A percentile compares a stretch with the other conserved stretches of the same genome.
These are phyloP conservation scores for Labeo catla DNA, from an alignment of 2,113 vertebrate species.

Conservation along the genomic window DNA sequence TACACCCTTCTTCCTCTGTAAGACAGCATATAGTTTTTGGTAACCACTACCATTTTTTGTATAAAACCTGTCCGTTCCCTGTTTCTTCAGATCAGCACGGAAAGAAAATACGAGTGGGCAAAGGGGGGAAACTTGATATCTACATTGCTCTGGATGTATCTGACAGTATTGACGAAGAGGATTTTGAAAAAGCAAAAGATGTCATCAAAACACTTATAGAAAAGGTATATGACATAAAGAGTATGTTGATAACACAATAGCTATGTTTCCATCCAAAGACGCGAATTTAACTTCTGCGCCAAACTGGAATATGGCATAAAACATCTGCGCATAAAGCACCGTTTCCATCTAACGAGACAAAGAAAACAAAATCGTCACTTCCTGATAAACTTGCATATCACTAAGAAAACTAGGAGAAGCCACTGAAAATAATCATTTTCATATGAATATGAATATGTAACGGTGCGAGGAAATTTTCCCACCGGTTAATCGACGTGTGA, in stretches of 20 bases:
- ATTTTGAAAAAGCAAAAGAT: slow-evolving; percentile 45
- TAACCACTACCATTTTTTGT: not conserved
- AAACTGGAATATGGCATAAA: too few species aligned
- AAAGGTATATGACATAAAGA: slow-evolving; percentile 64
- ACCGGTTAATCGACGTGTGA: too few species aligned
- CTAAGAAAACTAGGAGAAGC: too few species aligned
- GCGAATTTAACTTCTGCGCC: too few species aligned
- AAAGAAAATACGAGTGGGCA: slow-evolving; percentile 62
- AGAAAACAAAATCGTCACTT: too few species aligned
- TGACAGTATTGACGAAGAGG: slow-evolving; percentile 57
- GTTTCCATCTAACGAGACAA: too few species aligned
- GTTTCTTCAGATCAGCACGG: slow-evolving; percentile 62
- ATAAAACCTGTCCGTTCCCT: not conserved
- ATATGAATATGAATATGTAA: too few species aligned
- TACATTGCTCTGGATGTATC: slow-evolving; percentile 78
- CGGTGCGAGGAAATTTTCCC: too few species aligned
- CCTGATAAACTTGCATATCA: too few species aligned
- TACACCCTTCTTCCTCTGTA: not conserved
- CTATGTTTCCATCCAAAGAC: too few species aligned
- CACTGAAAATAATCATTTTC: too few species aligned
- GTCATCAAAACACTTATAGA: slow-evolving; percentile 61
- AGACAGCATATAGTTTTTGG: not conserved
- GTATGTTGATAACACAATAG: not conserved
- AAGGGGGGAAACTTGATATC: slow-evolving; percentile 71
- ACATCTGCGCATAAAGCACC: too few species aligned